phyloP scores from a whole-genome alignment of 2,113 vertebrate species.

The Canis aureus region DNA sequence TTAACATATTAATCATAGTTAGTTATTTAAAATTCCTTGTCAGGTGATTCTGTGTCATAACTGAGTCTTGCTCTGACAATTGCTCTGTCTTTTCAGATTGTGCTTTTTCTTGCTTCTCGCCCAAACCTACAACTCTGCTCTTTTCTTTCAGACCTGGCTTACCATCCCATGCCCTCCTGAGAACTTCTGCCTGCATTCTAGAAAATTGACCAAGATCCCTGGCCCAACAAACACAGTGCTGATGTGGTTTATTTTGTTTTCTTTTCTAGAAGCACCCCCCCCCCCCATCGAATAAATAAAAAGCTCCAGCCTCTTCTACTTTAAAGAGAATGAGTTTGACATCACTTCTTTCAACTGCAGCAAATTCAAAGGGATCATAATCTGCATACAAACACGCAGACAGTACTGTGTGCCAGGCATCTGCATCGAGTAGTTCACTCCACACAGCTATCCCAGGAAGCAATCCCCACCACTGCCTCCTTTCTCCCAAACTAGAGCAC shows the following conservation, averaged over 20 bases:
- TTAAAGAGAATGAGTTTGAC: not conserved
- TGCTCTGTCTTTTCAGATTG: not conserved
- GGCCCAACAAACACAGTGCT: too few relatives aligned
- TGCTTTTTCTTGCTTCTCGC: not conserved
- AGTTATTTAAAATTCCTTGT: not conserved
- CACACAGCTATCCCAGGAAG: not conserved
- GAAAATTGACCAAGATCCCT: not conserved
- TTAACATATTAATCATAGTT: not conserved
- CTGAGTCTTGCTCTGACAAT: not conserved
- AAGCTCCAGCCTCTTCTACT: not conserved
- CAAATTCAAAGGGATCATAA: not conserved
- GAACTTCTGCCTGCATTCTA: too few relatives aligned
- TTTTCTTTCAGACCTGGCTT: not conserved
- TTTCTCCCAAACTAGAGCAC: not conserved
- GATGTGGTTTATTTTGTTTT: too few relatives aligned
- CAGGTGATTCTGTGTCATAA: not conserved
- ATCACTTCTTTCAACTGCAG: not conserved
- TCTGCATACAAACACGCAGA: accelerated
- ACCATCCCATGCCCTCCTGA: not conserved
- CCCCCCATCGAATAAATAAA: not conserved
- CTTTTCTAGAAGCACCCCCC: not conserved
- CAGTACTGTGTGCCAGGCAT: too few relatives aligned
- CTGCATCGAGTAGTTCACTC: not conserved
- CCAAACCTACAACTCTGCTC: not conserved
- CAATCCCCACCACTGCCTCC: accelerated